Base-by-base conservation (phyloP, 2,797 vertebrate genomes). In the Staurois parvus region DNA sequence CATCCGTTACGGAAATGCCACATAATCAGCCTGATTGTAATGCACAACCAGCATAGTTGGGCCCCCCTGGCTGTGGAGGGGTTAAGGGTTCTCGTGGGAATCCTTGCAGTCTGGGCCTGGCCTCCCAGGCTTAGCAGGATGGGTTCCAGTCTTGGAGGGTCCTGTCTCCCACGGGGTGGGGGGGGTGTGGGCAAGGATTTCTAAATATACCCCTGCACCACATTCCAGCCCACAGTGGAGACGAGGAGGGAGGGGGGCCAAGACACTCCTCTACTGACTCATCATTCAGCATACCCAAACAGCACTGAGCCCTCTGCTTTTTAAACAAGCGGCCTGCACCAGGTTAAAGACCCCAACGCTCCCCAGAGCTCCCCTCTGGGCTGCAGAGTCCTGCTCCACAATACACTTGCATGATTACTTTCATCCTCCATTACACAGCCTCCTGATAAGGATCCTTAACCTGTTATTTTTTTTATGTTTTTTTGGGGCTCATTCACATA, bases 41-140 rank as follows among this genome's bases (percentile, higher is more conserved):
- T 17, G 17, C 17, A 52, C 3, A 52, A 52, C 17, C 26, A 12
- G 70, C 69, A 21, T 37, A 10, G 13, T 34, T 24, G 3, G 32
- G 0, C 4, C 17, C 2, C 11, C 17, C n/a, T 56, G 62, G 67
- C 28, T 1, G 2, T 7, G 37, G 42, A 72, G 6, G 29, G 40
- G 81, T 79, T 83, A 73, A 79, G 75, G 85, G 32, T 87, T 87
- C 80, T 83, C 76, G 75, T 87, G 85, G 85, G 85, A 87, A 87
- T 87, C 56, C 4, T 48, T 66, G 4, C 19, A 52, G 42, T 67
- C 68, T 37, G 32, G 66, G 52, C 66, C 42, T 26, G 24, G 69
- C 17, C 75, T 87, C 85, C 74, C 75, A 83, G 75, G 37, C 81
- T 48, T 37, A 21, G 42, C 56, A 83, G 85, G 75, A 78, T 40